Base-by-base conservation (phyloP, 1,140 invertebrate genomes). In the Apolygus lucorum region DNA sequence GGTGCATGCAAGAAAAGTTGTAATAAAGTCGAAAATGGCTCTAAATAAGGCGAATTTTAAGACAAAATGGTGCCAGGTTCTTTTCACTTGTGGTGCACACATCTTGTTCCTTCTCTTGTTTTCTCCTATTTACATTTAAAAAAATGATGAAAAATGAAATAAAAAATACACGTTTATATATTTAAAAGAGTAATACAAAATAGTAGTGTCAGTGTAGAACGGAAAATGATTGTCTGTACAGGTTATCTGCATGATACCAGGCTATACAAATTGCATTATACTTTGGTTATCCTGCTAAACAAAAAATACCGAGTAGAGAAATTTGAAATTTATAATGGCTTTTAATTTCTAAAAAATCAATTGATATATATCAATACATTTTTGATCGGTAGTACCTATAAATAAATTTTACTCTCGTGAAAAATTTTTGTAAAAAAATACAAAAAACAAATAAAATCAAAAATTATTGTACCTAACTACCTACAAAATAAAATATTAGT, bases 41-140 rank as follows among this genome's bases (percentile, higher is more conserved):
- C 54, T 59, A 59, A 59, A 24, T 59, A 42, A 42, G 34, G 34
- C 34, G 34, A 59, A 59, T 59, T 17, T 59, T 49, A 49, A 11
- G 8, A 49, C 54, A n/a, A 69, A 64, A 42, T 52, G 69, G 69
- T 70, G 65, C 65, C 69, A 59, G 69, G 29, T 34, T 70, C 63
- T 70, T 29, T 68, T 68, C 65, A 70, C 69, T 70, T 70, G 69
- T 70, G 69, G 69, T 70, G 69, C 69, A 70, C 69, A 54, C 65
- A 54, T 63, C 68, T 69, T 59, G 62, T 69, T 65, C 64, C 65
- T 70, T 34, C 65, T 70, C 52, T 59, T 70, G 52, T 66, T 67
- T 70, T 67, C 65, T 67, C 52, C 52, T 70, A 59, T 42, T 29
- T 54, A 59, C 42, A 68, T 26, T 52, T 68, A 28, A 68, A 27